phyloP scores from a whole-genome alignment of 1,140 invertebrate species.

The Penaeus chinensis region DNA sequence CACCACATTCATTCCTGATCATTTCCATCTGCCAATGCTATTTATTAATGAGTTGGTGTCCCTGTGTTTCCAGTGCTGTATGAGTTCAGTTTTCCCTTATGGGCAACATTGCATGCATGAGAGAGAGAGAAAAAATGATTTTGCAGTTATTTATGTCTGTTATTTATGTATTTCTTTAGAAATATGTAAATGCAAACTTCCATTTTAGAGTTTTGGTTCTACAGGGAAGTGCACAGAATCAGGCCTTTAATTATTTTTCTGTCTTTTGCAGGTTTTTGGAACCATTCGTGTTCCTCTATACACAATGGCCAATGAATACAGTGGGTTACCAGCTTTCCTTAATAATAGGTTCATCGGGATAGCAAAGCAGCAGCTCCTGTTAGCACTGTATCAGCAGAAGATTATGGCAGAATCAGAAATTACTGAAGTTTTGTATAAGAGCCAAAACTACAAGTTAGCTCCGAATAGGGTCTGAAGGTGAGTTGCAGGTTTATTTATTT shows the following conservation, averaged over 20 bases:
- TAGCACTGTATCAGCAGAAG: constrained; percentile 62
- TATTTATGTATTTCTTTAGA: too few species aligned
- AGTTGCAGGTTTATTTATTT: too few species aligned
- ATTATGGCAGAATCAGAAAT: constrained; percentile 57
- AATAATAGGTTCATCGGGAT: constrained; percentile 71
- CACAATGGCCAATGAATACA: constrained; percentile 71
- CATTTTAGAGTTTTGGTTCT: background rate
- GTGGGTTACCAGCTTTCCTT: constrained; percentile 73
- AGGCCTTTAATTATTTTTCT: background rate
- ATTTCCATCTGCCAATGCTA: too few species aligned
- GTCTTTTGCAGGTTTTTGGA: constrained; percentile 68
- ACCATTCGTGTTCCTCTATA: constrained; percentile 71
- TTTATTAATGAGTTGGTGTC: too few species aligned
- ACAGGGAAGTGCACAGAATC: background rate
- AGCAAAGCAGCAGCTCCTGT: constrained; percentile 69
- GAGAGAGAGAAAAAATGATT: too few species aligned
- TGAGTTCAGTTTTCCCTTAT: too few species aligned
- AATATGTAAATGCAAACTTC: background rate
- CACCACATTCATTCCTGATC: too few species aligned
- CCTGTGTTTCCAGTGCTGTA: too few species aligned
- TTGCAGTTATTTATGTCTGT: too few species aligned
- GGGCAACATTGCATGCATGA: too few species aligned
- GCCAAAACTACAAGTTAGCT: constrained; percentile 59
- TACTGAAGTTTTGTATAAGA: constrained; percentile 55
- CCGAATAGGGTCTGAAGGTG: constrained; percentile 46